These are phyloP conservation scores for Phyto melanocephala DNA, from an alignment of 2,888 invertebrate species.

Conservation along the genomic window DNA sequence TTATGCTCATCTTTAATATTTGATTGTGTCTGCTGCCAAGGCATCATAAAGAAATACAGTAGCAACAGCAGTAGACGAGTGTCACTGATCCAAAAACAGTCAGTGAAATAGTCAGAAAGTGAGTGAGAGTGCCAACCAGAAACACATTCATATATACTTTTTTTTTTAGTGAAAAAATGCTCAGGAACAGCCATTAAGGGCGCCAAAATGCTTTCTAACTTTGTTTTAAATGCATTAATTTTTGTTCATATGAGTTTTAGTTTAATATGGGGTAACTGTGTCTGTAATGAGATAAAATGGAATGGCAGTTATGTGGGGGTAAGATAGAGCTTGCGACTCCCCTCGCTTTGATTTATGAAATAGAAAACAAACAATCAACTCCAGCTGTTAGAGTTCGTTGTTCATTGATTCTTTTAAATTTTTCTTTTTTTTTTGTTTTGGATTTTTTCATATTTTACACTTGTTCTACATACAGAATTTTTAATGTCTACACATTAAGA, in stretches of 20 bases:
- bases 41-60: constrained; percentile 30
- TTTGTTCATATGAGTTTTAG: constrained; percentile 45
- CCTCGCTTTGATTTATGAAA: constrained; percentile 7
- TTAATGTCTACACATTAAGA: constrained; percentile 51
- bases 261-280: constrained; percentile 16
- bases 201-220: constrained; percentile 65
- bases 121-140: constrained; percentile 16
- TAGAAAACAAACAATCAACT: constrained; percentile 39
- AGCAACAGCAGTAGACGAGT: constrained; percentile 36
- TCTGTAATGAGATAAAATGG: constrained; percentile 21
- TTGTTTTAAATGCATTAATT: constrained; percentile 65
- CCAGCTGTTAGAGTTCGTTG: constrained; percentile 55
- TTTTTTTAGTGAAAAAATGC: not conserved
- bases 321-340: not conserved
- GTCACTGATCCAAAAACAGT: constrained; percentile 22
- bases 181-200: constrained; percentile 53
- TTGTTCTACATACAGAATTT: constrained; percentile 56
- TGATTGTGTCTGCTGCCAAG: constrained; percentile 58
- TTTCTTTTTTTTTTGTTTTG: not conserved
- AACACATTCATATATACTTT: not conserved
- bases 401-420: constrained; percentile 54
- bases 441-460: constrained; percentile 39
- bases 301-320: not conserved
- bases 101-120: not conserved
- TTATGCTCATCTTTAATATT: constrained; percentile 39